These are phyloP conservation scores for Redunca redunca DNA, from an alignment of 2,113 vertebrate species.

Conservation along the genomic window DNA sequence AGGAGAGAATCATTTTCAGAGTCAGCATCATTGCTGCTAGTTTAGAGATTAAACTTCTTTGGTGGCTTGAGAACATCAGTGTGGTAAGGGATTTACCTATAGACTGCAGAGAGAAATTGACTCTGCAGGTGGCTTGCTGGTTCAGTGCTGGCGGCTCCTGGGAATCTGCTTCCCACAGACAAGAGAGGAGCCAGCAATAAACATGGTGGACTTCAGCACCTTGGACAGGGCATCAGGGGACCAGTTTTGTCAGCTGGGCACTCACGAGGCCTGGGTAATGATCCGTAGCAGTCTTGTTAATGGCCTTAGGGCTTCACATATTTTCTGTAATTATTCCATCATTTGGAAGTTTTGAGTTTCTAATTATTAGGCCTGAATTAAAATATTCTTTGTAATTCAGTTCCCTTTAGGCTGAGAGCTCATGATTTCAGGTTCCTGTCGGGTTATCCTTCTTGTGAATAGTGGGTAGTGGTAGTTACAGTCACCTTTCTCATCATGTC, in stretches of 20 bases:
- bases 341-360: constrained; percentile 61
- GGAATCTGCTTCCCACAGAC: not conserved
- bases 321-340: constrained; percentile 56
- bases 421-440: not conserved
- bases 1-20: not conserved
- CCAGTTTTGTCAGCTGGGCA: not conserved
- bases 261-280: constrained; percentile 35
- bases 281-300: constrained; percentile 30
- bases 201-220: not conserved
- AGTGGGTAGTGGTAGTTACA: not conserved
- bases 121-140: not conserved
- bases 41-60: constrained; percentile 44
- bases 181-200: not conserved
- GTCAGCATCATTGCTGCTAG: not conserved
- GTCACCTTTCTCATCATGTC: not conserved
- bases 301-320: constrained; percentile 13
- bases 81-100: constrained; percentile 36
- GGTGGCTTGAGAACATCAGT: constrained; percentile 27
- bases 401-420: constrained; percentile 40
- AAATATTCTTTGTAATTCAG: constrained; percentile 55
- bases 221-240: not conserved
- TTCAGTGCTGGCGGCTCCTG: not conserved
- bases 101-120: not conserved
- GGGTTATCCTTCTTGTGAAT: not conserved
- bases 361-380: constrained; percentile 52